These are phyloP conservation scores for Dascillus cervinus DNA, from an alignment of 2,888 invertebrate genomes.

Conservation along the genomic window DNA sequence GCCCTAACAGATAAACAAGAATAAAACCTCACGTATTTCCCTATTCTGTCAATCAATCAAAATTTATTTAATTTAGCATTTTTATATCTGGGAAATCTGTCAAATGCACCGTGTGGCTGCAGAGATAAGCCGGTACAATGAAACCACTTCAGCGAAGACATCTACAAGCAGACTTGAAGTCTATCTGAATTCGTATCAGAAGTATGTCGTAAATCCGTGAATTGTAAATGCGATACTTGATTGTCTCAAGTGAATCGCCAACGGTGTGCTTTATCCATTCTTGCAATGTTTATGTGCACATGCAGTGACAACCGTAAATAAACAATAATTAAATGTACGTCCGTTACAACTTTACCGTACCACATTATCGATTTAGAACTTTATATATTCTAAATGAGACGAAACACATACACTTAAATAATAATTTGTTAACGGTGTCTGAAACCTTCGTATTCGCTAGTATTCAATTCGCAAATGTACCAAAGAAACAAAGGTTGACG, in stretches of 20 bases:
- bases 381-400: no score
- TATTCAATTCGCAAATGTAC: no score
- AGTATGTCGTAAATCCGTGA: constrained; percentile 24
- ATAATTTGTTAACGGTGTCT: no score
- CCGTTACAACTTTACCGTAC: no score
- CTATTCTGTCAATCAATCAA: constrained; percentile 24
- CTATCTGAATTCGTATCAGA: constrained; percentile 24
- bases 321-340: no score
- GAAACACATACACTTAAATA: no score
- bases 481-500: no score
- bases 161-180: constrained; percentile 23
- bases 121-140: constrained; percentile 29
- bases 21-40: constrained; percentile 15
- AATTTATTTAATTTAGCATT: constrained; percentile 29
- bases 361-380: no score
- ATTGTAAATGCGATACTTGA: constrained; percentile 26
- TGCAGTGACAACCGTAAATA: no score
- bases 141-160: constrained; percentile 28
- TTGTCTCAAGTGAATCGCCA: constrained; percentile 18
- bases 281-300: constrained; percentile 4
- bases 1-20: no score
- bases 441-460: no score
- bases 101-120: constrained; percentile 26
- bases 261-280: constrained; percentile 10
- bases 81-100: constrained; percentile 32